Percentiles rank a stretch among this genome's conserved stretches.
phyloP scores from a whole-genome alignment of 2,888 invertebrate genomes.

The Tuta absoluta region DNA sequence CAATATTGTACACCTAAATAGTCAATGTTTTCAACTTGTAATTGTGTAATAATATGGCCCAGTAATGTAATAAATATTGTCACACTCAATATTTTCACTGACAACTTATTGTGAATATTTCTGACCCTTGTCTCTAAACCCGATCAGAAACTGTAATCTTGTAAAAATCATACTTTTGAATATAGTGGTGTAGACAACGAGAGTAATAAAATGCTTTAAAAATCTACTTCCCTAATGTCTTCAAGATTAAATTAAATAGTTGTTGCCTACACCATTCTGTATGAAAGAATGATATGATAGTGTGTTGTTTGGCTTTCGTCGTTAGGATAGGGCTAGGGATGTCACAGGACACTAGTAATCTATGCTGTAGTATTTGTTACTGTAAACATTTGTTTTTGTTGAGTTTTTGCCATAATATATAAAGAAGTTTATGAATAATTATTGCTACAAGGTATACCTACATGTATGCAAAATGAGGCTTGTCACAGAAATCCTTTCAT shows the following conservation, averaged over 20 bases:
- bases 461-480: constrained; percentile 78
- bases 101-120: constrained; percentile 11
- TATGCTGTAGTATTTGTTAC: constrained; percentile 69
- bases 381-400: constrained; percentile 76
- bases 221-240: background rate
- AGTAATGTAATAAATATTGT: constrained; percentile 40
- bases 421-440: constrained; percentile 72
- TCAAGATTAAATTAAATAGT: constrained; percentile 15
- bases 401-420: constrained; percentile 76
- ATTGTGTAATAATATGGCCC: constrained; percentile 70
- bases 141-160: constrained; percentile 12
- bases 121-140: background rate
- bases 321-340: constrained; percentile 76
- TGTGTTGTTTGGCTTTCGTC: constrained; percentile 75
- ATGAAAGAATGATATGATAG: constrained; percentile 48
- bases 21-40: constrained; percentile 73
- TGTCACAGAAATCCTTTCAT: constrained; percentile 78
- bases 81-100: background rate
- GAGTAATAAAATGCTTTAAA: background rate
- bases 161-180: background rate
- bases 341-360: constrained; percentile 64
- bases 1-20: constrained; percentile 61
- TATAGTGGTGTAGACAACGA: constrained; percentile 2
- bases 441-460: constrained; percentile 75
- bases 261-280: constrained; percentile 10